phyloP scores from a whole-genome alignment of 2,113 vertebrate genomes.

The Burhinus oedicnemus region DNA sequence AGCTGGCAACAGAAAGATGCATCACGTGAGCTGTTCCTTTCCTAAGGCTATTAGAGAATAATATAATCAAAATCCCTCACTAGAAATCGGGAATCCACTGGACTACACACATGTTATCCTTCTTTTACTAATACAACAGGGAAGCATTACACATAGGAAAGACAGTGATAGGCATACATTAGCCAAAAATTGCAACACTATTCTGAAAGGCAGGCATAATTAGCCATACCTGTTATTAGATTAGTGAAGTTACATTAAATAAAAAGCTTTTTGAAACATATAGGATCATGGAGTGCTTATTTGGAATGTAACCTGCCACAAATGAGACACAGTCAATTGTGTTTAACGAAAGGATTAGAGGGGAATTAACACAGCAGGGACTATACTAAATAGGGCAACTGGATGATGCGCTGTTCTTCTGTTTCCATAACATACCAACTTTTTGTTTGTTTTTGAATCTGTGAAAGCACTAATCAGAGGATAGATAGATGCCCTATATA shows the following conservation, averaged over 20 bases:
- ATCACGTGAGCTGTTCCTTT: background rate
- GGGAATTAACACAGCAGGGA: conserved; percentile 15
- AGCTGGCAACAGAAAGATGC: background rate
- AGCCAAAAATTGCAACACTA: background rate
- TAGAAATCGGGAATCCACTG: background rate
- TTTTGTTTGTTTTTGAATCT: background rate
- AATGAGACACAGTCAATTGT: background rate
- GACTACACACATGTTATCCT: background rate
- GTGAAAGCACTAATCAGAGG: background rate
- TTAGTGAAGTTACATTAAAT: background rate
- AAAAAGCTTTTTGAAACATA: background rate
- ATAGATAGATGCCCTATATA: background rate
- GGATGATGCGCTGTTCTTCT: background rate
- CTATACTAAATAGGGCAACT: background rate
- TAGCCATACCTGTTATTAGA: background rate
- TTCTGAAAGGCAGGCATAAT: background rate
- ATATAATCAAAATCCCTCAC: background rate
- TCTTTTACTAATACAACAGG: background rate
- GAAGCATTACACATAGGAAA: background rate
- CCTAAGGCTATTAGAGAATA: background rate
- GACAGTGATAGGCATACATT: background rate
- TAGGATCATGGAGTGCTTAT: background rate
- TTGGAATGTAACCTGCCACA: background rate
- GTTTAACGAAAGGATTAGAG: conserved; percentile 27
- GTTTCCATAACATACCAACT: background rate